These are phyloP conservation scores for Mormyrus hasselquistii DNA, from an alignment of 2,797 vertebrate genomes.

Conservation along the genomic window DNA sequence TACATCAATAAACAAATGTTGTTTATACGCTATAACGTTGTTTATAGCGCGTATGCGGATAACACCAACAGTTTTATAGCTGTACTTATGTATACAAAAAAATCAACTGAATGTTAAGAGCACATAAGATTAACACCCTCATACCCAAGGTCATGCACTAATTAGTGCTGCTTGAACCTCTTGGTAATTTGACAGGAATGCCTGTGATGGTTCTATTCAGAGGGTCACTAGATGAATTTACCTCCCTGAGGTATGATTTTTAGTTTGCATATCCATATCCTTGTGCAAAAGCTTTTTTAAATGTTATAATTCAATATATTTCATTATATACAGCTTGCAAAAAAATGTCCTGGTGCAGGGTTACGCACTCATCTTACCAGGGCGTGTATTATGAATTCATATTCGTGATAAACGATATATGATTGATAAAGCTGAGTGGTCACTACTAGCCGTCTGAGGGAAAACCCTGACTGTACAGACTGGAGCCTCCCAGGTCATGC, in stretches of 20 bases:
- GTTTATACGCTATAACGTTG: not conserved
- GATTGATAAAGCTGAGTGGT: not conserved
- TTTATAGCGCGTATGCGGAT: not conserved
- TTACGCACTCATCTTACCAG: not conserved
- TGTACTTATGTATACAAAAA: not conserved
- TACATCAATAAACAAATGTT: not conserved
- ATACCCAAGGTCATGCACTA: not conserved
- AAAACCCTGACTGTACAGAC: not conserved
- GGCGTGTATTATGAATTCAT: not conserved
- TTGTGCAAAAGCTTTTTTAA: not conserved
- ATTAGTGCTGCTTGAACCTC: not conserved
- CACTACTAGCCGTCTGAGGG: not conserved
- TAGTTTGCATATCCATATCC: not conserved
- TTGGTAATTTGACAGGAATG: not conserved
- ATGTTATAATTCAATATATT: not conserved
- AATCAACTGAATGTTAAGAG: not conserved
- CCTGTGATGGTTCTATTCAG: not conserved
- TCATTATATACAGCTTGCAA: not conserved
- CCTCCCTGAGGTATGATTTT: not conserved
- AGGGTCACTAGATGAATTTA: not conserved
- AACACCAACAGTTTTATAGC: not conserved
- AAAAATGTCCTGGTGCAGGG: not conserved
- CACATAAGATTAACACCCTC: not conserved
- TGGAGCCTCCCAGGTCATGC: constrained; percentile 37
- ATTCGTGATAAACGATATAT: not conserved